Base-by-base conservation (phyloP, 2,888 invertebrate species). In the Euspilapteryx auroguttella region DNA sequence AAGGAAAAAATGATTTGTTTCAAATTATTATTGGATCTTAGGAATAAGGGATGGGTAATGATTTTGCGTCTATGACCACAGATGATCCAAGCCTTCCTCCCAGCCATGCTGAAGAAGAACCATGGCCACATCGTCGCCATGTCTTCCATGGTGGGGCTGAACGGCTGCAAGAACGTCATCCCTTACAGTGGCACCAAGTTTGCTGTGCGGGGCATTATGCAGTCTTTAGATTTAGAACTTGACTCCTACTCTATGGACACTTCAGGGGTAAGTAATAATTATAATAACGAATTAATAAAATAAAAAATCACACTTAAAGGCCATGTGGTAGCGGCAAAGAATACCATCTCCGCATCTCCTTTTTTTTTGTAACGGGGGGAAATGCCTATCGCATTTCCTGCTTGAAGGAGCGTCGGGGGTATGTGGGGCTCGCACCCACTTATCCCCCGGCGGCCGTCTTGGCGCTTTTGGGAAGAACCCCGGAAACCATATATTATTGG, bases 121-220 rank as follows among this genome's bases (percentile, higher is more conserved):
- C 73, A 81, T 28, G 91, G 91, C 0, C 89, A 90, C 43, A 78
- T 91, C 21, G 85, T 90, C 2, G 79, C 83, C 1, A 59, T 82
- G 42, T 87, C 88, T 0, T 90, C 90, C 0, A 82, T 87, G 61
- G 87, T 89, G 1, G 90, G 90, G 1, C 45, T 87, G 15, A 49
- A 85, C 38, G 89, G 89, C 0, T 44, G 85, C 1, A 55, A 80
- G 2, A 87, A 90, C 58, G 51, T 90, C 34, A 87, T 87, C 5
- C 89, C 90, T 0, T 91, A 91, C 55, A 86, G 87, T 50, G 86
- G 85, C 5, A 81, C 85, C n/a, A 91, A 91, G 53, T 89, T 80
- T 45, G 91, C 89, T 0, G 88, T 89, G 1, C 71, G 85, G 34
- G 91, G 94, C 10, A 68, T 93, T 38, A 91, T 92, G 86, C 89